A percentile compares a stretch with the other conserved stretches of the same genome.
phyloP scores from a whole-genome alignment of 2,113 vertebrate species.

The Pongo pygmaeus region DNA sequence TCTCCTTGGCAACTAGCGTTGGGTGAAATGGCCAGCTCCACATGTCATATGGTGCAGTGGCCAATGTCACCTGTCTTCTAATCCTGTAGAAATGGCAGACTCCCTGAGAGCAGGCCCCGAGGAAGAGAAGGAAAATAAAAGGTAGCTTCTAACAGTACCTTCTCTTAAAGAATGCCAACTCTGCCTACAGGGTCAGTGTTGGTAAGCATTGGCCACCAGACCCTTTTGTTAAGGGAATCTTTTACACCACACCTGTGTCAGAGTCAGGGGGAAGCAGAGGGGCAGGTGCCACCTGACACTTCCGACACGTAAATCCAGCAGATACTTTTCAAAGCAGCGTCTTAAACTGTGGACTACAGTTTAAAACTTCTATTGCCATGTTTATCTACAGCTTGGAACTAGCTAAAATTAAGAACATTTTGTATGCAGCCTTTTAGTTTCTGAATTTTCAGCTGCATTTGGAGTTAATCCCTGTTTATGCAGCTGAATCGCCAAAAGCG shows the following conservation, averaged over 20 bases:
- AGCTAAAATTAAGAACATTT: constrained; percentile 68
- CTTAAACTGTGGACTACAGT: constrained; percentile 60
- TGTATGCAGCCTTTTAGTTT: constrained; percentile 60
- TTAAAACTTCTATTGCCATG: not conserved
- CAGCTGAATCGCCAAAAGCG: constrained; percentile 79
- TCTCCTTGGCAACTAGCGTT: not conserved
- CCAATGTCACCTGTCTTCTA: not conserved
- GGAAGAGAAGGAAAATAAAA: constrained; percentile 1
- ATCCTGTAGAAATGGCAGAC: not conserved
- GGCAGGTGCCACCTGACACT: not conserved
- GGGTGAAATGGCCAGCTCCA: not conserved
- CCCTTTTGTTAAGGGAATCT: not conserved
- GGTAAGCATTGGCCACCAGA: not conserved
- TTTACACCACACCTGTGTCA: not conserved
- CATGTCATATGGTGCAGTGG: not conserved
- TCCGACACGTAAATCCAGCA: not conserved
- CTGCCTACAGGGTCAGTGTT: not conserved
- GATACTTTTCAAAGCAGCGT: constrained; percentile 41
- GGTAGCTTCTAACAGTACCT: not conserved
- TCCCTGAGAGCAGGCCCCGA: not conserved
- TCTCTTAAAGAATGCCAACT: not conserved
- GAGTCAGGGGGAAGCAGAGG: not conserved
- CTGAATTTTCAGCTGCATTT: constrained; percentile 75
- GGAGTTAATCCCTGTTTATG: constrained; percentile 81
- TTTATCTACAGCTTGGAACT: constrained; percentile 59